Conservation (phyloP, 1,140 invertebrate genomes). For the Brachionus rubens region DNA sequence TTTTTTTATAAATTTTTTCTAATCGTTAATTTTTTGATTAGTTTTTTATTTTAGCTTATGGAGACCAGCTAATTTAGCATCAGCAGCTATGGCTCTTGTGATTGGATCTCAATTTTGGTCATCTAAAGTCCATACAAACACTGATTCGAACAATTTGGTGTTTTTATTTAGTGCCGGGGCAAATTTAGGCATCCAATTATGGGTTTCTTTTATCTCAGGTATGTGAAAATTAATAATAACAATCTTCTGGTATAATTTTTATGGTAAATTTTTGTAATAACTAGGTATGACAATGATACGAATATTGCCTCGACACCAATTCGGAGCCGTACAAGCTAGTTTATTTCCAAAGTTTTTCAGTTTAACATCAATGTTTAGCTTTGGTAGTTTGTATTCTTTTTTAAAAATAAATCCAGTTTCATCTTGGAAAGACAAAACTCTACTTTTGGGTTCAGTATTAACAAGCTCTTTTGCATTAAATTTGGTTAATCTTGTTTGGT, state of each 20-base stretch:
- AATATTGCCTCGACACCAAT: constrained; percentile 41
- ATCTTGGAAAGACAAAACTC: neutral
- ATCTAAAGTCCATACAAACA: neutral
- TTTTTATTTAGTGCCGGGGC: neutral
- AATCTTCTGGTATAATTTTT: neutral
- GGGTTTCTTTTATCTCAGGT: constrained; percentile 38
- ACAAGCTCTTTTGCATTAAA: constrained; percentile 6
- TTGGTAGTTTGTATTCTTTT: constrained; percentile 30
- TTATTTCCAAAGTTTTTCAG: constrained; percentile 33
- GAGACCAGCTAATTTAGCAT: constrained; percentile 1
- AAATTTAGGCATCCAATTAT: constrained; percentile 29
- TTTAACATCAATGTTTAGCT: neutral
- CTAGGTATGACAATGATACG: constrained; percentile 40
- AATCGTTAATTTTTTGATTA: neutral
- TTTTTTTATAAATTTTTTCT: neutral
- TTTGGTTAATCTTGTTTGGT: constrained; percentile 1
- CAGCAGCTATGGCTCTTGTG: neutral
- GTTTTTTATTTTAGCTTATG: neutral
- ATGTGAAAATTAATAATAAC: neutral
- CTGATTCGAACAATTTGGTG: constrained; percentile 12
- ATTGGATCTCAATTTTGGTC: neutral
- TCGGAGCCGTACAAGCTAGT: constrained; percentile 11
- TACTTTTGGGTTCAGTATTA: neutral
- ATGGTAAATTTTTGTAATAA: neutral
- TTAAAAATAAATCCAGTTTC: constrained; percentile 1